A percentile compares a stretch with the other conserved stretches of the same genome.
Conservation (phyloP, 2,113 vertebrate species). For the Pantherophis guttatus region DNA sequence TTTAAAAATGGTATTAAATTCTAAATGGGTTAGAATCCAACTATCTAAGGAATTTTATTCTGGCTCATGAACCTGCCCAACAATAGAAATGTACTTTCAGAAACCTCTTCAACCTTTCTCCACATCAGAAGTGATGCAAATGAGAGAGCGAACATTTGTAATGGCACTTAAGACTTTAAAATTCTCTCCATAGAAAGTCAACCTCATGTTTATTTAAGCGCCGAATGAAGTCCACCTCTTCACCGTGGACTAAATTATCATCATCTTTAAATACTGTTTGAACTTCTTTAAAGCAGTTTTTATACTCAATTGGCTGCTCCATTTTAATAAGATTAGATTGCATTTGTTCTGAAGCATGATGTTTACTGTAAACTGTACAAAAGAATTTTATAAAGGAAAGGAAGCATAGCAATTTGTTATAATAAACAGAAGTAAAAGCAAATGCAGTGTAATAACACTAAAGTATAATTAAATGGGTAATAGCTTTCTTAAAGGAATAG, state of each 20-base stretch:
- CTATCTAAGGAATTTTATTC: not conserved
- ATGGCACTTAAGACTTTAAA: not conserved
- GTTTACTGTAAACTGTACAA: not conserved
- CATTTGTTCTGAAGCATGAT: not conserved
- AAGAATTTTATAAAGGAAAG: not conserved
- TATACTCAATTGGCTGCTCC: not conserved
- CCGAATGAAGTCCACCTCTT: not conserved
- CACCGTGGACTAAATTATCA: not conserved
- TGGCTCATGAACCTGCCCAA: not conserved
- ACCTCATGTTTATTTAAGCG: not conserved
- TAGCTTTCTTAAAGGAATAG: not conserved
- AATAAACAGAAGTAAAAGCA: not conserved
- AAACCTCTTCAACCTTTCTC: not conserved
- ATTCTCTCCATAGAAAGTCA: not conserved
- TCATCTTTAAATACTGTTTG: not conserved
- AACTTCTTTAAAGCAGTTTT: not conserved
- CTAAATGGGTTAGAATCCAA: not conserved
- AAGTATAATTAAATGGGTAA: not conserved
- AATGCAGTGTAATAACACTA: not conserved
- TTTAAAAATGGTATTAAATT: slow-evolving; percentile 6
- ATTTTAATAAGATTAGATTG: not conserved
- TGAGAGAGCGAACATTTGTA: not conserved
- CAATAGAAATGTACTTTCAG: not conserved
- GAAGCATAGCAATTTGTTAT: not conserved
- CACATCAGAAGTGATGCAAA: not conserved